phyloP scores from a whole-genome alignment of 2,797 vertebrate genomes.

The Hippoglossus hippoglossus region DNA sequence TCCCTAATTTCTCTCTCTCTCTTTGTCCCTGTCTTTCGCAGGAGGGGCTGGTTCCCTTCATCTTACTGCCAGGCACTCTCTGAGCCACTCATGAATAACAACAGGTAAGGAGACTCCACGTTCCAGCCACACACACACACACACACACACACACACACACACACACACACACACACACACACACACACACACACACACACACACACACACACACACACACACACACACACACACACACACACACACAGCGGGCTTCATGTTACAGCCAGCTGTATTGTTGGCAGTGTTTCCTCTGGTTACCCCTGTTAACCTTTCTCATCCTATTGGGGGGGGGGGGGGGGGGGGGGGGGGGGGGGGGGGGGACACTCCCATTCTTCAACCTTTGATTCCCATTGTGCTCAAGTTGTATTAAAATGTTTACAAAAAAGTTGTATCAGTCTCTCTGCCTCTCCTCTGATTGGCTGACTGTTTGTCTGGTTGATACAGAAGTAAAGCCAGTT shows the following conservation, averaged over 20 bases:
- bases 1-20: constrained; percentile 23
- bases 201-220: constrained; percentile 40
- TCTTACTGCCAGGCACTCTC: constrained; percentile 89
- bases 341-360: neutral
- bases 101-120: constrained; percentile 84
- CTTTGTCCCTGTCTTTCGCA: constrained; percentile 70
- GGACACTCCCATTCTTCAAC: constrained; percentile 53
- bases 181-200: constrained; percentile 25
- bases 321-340: neutral
- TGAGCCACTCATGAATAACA: constrained; percentile 88
- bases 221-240: constrained; percentile 34
- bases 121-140: constrained; percentile 25
- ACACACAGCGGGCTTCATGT: constrained; percentile 60
- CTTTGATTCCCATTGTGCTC: constrained; percentile 61
- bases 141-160: constrained; percentile 33
- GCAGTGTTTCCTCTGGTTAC: constrained; percentile 71
- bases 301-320: constrained; percentile 62
- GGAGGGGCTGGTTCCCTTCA: constrained; percentile 98
- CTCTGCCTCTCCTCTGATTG: too few relatives aligned
- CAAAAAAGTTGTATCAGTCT: too few relatives aligned
- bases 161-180: constrained; percentile 34
- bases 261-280: constrained; percentile 73
- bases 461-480: too few relatives aligned
- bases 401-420: neutral
- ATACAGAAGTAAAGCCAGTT: too few relatives aligned